Conservation (phyloP, 2,113 vertebrate species). For the human (Homo sapiens) region DNA sequence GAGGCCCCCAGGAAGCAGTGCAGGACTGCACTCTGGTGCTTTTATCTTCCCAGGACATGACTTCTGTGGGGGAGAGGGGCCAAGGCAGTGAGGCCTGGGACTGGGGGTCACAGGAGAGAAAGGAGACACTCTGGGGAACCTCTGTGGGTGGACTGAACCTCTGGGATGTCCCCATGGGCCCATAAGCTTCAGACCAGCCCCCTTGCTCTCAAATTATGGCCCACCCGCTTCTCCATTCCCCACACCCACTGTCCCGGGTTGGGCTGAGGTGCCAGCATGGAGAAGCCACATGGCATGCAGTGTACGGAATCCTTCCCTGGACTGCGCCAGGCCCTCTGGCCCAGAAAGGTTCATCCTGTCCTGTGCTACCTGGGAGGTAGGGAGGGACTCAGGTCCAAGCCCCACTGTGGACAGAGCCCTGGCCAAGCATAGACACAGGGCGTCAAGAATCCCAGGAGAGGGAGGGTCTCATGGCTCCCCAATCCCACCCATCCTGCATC, state of each 20-base stretch:
- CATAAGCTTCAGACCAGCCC: background rate
- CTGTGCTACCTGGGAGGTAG: background rate
- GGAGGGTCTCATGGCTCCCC: background rate
- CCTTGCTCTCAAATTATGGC: background rate
- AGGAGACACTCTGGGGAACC: background rate
- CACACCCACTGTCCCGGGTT: background rate
- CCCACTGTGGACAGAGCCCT: background rate
- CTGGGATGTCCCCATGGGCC: background rate
- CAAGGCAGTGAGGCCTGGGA: background rate
- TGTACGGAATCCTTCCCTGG: background rate
- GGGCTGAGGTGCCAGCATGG: background rate
- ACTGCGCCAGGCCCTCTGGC: background rate
- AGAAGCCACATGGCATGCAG: background rate
- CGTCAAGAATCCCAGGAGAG: background rate
- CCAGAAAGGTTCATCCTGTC: background rate
- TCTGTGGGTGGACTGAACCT: background rate
- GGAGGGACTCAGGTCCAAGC: background rate
- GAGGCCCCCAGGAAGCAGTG: background rate
- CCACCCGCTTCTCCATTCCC: background rate
- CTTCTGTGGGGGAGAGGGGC: background rate
- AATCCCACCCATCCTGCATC: background rate
- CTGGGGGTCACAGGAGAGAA: background rate
- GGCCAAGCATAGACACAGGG: background rate
- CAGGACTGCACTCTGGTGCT: background rate
- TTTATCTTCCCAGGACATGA: background rate